Conservation (phyloP, 2,113 vertebrate genomes). For the Aegithalos caudatus region DNA sequence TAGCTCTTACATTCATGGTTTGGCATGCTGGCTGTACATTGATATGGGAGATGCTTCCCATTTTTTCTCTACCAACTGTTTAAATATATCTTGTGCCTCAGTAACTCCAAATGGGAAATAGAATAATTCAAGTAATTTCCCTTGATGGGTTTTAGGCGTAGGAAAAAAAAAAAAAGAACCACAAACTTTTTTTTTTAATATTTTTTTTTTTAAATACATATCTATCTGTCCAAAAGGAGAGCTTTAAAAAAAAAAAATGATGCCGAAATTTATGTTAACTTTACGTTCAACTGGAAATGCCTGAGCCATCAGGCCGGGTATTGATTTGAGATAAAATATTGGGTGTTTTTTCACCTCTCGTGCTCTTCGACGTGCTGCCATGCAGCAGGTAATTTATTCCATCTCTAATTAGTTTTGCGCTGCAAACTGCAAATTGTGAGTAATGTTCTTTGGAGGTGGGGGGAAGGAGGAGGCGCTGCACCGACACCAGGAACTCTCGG, state of each 20-base stretch:
- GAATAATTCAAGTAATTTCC: conserved; percentile 53
- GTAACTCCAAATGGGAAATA: conserved; percentile 53
- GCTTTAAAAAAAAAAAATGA: neutral
- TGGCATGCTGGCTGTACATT: conserved; percentile 59
- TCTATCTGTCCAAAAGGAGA: neutral
- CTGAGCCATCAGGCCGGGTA: neutral
- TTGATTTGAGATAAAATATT: neutral
- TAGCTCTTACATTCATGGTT: conserved; percentile 63
- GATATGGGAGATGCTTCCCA: conserved; percentile 62
- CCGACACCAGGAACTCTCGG: neutral
- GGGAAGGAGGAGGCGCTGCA: neutral
- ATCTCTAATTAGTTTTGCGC: neutral
- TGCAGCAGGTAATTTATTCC: neutral
- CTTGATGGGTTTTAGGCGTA: neutral
- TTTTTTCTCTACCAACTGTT: conserved; percentile 69
- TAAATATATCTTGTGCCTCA: conserved; percentile 65
- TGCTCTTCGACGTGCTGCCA: neutral
- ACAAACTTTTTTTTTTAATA: neutral
- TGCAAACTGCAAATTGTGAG: neutral
- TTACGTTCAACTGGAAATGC: neutral
- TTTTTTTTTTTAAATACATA: neutral
- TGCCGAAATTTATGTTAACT: neutral
- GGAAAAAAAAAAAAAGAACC: too few relatives aligned
- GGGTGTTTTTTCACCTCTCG: neutral
- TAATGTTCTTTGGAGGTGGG: neutral